Base-by-base conservation (phyloP, 2,888 invertebrate species). In the Xestoiulus laeticollis region DNA sequence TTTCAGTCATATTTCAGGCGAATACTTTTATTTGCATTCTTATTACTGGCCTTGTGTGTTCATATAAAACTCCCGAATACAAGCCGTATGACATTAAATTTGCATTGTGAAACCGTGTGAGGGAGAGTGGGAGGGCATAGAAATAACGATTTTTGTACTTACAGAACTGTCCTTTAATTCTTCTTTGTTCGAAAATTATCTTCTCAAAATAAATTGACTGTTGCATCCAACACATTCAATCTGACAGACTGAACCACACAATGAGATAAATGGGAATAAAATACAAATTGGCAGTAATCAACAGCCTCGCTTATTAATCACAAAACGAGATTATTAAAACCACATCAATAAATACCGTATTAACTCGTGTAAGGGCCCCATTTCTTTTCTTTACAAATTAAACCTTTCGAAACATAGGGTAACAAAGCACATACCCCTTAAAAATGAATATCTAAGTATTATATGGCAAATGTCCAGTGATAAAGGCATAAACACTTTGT, bases 141-240 rank as follows among this genome's bases (percentile, higher is more conserved):
- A 78, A 22, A 78, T 12, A 78, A 78, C 78, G 78, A 78, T 78
- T 78, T 38, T 78, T 78, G 78, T 78, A 78, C 78, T 78, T 78
- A 78, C 78, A 78, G 78, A 26, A n/a, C 59, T 68, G 59, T 30
- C 78, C 78, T 78, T n/a, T 2, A 30, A 22, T 78, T 78, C 14
- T 30, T 78, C 78, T 22, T 78, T 16, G 78, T 78, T 78, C 30
- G 14, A 30, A 78, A 78, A 78, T 10, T 4, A 78, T 78, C 78
- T 30, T 16, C 78, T 78, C 78, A 22, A 68, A 3, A 59, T 59
- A 68, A 26, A 22, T 68, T 10, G 68, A 1, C 30, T 14, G 78
- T 26, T 30, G 10, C 78, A 78, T 78, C 59, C 22, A 5, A 22
- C 22, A 30, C 30, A 14, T 30, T 78, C 78, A 78, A 22, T 78